A percentile compares a stretch with the other conserved stretches of the same genome.
These are phyloP conservation scores for Chymomyza costata DNA, from an alignment of 1,140 invertebrate species.

Conservation along the genomic window DNA sequence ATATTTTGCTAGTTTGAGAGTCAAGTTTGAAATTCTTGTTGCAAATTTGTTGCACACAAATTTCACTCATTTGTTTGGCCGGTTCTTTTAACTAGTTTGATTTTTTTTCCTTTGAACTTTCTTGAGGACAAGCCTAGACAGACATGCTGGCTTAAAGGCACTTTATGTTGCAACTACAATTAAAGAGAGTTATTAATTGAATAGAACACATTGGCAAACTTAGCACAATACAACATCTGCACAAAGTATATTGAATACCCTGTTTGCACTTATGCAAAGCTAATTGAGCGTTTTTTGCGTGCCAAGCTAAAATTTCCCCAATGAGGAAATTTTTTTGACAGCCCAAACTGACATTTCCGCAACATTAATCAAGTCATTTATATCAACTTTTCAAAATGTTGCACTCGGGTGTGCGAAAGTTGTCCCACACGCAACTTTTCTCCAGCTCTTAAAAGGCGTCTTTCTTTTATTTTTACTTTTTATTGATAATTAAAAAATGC, in stretches of 20 bases:
- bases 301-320: constrained; percentile 1
- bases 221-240: too few species aligned
- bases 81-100: not conserved
- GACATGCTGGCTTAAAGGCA: too few species aligned
- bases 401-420: too few species aligned
- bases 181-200: too few species aligned
- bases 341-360: constrained; percentile 12
- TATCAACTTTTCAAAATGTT: constrained; percentile 16
- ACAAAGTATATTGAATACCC: too few species aligned
- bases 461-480: constrained; percentile 14
- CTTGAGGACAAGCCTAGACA: too few species aligned
- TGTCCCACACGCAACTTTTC: constrained; percentile 44
- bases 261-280: too few species aligned
- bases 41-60: constrained; percentile 65
- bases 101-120: too few species aligned
- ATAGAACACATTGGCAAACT: too few species aligned
- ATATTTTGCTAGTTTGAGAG: too few species aligned
- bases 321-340: constrained; percentile 7
- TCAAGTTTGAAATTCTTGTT: constrained; percentile 50
- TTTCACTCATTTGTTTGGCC: constrained; percentile 47
- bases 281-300: too few species aligned
- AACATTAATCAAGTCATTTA: constrained; percentile 19
- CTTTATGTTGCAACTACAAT: too few species aligned
- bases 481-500: constrained; percentile 40
- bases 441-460: constrained; percentile 14